Evolutionary conservation across 2,113 vertebrate species (phyloP).

Genomic region (Onychorhynchus coronatus): DNA sequence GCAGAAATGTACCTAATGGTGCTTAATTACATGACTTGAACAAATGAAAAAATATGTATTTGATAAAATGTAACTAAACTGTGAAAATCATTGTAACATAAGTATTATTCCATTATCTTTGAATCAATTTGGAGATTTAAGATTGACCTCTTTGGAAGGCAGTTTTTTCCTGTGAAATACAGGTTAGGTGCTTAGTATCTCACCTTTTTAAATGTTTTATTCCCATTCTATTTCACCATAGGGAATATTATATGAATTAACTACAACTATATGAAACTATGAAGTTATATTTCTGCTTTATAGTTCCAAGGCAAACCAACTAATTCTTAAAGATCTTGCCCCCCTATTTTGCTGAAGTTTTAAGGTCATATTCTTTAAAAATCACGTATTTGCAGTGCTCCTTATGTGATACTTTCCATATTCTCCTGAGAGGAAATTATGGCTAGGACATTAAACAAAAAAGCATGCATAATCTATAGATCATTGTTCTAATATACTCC

Average conservation of each 20-base stretch:
- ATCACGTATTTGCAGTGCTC: neutral
- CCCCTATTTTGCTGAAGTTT: neutral
- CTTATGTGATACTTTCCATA: neutral
- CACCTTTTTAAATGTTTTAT: neutral
- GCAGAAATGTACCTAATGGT: conserved; percentile 58
- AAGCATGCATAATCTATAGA: neutral
- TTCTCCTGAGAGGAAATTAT: neutral
- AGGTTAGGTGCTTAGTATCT: neutral
- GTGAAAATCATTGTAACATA: conserved; percentile 30
- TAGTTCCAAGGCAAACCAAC: neutral
- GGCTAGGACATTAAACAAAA: neutral
- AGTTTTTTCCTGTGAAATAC: conserved; percentile 13
- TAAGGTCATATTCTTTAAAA: neutral
- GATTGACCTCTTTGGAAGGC: conserved; percentile 9
- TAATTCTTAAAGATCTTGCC: neutral
- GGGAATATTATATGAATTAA: neutral
- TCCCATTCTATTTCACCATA: conserved; percentile 18
- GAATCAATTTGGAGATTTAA: conserved; percentile 34
- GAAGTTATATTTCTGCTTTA: neutral
- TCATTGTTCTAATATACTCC: neutral
- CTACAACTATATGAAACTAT: neutral
- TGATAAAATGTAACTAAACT: conserved; percentile 46
- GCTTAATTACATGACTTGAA: conserved; percentile 60
- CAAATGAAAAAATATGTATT: conserved; percentile 26
- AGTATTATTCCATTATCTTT: neutral